These are phyloP conservation scores for Sebastes melanostomus DNA, from an alignment of 2,797 vertebrate species.

Conservation along the genomic window DNA sequence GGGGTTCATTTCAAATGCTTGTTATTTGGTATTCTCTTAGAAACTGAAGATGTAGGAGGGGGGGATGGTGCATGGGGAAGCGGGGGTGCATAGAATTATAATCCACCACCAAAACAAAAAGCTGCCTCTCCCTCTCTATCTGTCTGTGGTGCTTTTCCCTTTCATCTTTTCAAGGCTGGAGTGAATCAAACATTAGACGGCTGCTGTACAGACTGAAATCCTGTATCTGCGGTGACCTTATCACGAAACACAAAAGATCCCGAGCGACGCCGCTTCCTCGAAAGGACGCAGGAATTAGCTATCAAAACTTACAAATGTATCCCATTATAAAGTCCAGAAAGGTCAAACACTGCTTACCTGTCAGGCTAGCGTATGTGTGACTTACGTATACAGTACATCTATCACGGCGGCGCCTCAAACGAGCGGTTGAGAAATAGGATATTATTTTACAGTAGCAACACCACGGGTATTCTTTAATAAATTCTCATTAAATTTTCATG, in stretches of 20 bases:
- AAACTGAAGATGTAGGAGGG: constrained; percentile 58
- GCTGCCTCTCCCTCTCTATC: constrained; percentile 42
- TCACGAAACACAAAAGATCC: constrained; percentile 39
- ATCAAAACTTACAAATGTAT: constrained; percentile 65
- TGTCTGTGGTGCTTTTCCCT: constrained; percentile 55
- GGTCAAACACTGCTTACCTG: constrained; percentile 60
- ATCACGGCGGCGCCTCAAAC: constrained; percentile 27
- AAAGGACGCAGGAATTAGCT: constrained; percentile 40
- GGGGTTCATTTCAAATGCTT: constrained; percentile 49
- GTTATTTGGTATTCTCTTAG: constrained; percentile 75
- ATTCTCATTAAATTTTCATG: constrained; percentile 80
- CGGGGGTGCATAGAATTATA: constrained; percentile 50
- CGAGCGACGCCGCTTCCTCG: background rate
- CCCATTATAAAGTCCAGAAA: constrained; percentile 56
- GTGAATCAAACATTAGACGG: constrained; percentile 49
- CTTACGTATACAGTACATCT: background rate
- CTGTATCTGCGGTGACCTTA: constrained; percentile 51
- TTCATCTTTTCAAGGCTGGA: constrained; percentile 69
- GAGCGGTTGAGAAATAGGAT: constrained; percentile 40
- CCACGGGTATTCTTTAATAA: constrained; percentile 66
- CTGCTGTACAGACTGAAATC: constrained; percentile 24
- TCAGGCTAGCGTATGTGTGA: constrained; percentile 23
- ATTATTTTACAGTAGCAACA: constrained; percentile 62
- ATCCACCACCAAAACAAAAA: constrained; percentile 72
- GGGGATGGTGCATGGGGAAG: constrained; percentile 30